phyloP scores from a whole-genome alignment of 1,140 invertebrate species.

The Parapsyche elsis region DNA sequence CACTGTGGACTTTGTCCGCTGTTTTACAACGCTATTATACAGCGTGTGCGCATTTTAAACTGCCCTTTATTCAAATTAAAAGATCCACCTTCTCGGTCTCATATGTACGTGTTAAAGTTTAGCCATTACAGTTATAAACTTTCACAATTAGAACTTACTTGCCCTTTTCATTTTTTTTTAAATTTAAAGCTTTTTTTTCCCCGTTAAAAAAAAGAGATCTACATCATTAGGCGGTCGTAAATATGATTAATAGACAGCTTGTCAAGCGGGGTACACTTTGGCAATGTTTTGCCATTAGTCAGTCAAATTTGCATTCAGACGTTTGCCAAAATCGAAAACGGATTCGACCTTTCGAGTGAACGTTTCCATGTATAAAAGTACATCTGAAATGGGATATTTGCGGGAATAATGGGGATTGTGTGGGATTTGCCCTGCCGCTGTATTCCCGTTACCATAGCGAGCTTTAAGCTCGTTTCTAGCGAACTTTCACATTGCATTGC shows the following conservation, averaged over 20 bases:
- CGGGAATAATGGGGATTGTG: too few species aligned
- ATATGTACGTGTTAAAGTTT: background rate
- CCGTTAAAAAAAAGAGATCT: too few species aligned
- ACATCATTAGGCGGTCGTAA: too few species aligned
- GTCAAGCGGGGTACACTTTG: background rate
- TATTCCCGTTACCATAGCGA: too few species aligned
- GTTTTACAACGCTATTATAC: too few species aligned
- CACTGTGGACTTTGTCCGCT: too few species aligned
- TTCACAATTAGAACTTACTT: slow-evolving; percentile 4
- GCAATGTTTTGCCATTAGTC: background rate
- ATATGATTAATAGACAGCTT: background rate
- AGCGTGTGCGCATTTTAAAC: background rate
- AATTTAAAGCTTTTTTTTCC: too few species aligned
- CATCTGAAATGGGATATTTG: background rate
- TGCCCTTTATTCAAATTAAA: background rate
- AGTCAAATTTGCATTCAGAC: background rate
- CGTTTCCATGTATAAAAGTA: background rate
- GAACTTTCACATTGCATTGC: too few species aligned
- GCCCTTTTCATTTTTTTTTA: too few species aligned
- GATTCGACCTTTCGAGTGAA: background rate
- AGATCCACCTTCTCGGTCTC: background rate
- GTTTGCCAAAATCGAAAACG: background rate
- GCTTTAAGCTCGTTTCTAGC: too few species aligned
- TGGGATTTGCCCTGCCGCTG: too few species aligned
- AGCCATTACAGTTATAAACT: background rate